Conservation (phyloP, 2,113 vertebrate genomes). For the human region DNA sequence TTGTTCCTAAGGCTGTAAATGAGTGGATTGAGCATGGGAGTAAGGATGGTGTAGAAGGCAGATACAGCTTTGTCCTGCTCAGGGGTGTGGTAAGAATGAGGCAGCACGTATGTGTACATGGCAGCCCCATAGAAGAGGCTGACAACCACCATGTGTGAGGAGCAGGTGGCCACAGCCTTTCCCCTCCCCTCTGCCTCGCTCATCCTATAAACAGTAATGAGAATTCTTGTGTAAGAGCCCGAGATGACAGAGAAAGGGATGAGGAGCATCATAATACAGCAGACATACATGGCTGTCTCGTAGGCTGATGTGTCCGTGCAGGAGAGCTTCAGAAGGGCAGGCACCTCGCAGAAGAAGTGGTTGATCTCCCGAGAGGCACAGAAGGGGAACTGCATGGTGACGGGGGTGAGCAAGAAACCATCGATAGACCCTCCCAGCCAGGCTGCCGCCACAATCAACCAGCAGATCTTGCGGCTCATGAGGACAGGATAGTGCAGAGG, state of each 20-base stretch:
- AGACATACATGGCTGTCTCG: conserved; percentile 54
- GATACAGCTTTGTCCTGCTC: conserved; percentile 46
- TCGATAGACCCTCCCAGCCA: conserved; percentile 59
- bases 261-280: conserved; percentile 60
- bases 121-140: conserved; percentile 56
- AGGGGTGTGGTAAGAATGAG: conserved; percentile 39
- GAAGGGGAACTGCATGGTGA: conserved; percentile 64
- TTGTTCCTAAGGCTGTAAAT: conserved; percentile 56
- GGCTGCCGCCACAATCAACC: conserved; percentile 5
- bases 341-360: conserved; percentile 69
- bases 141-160: conserved; percentile 58
- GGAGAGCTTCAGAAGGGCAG: conserved; percentile 59
- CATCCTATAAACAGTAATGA: conserved; percentile 26
- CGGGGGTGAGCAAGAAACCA: conserved; percentile 53
- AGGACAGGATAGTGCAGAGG: conserved; percentile 40
- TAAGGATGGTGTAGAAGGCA: conserved; percentile 54
- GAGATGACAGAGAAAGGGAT: conserved; percentile 59
- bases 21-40: conserved; percentile 50
- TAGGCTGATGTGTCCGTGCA: conserved; percentile 53
- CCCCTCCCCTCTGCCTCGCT: not conserved
- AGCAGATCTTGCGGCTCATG: conserved; percentile 38
- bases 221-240: conserved; percentile 51
- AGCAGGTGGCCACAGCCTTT: conserved; percentile 60
- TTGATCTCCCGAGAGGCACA: conserved; percentile 59
- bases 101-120: conserved; percentile 45